Base-by-base conservation (phyloP, 1,140 invertebrate genomes). In the Steinernema feltiae region DNA sequence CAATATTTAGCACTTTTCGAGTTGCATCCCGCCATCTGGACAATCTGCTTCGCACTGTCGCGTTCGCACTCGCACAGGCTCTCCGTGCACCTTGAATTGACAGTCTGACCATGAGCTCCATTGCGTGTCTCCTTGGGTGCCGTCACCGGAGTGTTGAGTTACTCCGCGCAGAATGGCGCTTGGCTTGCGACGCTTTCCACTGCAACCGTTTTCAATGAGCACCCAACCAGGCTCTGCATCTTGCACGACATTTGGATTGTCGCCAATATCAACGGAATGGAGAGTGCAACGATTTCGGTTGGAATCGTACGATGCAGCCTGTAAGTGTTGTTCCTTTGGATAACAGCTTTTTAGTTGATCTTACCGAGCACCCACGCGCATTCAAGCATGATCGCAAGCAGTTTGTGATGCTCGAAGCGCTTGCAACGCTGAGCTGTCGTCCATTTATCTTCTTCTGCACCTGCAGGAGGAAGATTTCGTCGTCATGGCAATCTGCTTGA, bases 401-500 rank as follows among this genome's bases (percentile, higher is more conserved):
- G 53, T 63, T 63, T 27, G 53, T 63, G 24, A 63, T 63, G 24
- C 53, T 63, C 2, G 53, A n/a, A 7, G 53, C 53, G 24, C 53
- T 63, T 15, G 53, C 24, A 3, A 27, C 24, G 7, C 53, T 27
- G 53, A 63, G 12, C 53, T 63, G 21, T n/a, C 48, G 21, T 29
- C 29, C 30, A 15, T 17, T n/a, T 18, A 81, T 24, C 48, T 72
- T 70, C 41, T 79, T 80, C 29, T 79, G 79, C 32, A 73, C 78
- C 27, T 81, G 79, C 24, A 79, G 48, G 41, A 76, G 41, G 69
- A 81, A 79, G 46, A 79, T 70, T 35, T 80, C 77, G 48, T 79
- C 74, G 18, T 77, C 72, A 24, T 72, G 71, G 35, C 78, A 79
- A 41, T 78, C 69, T 30, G 35, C 63, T 18, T 48, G 24, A 27